A percentile compares a stretch with the other conserved stretches of the same genome.
phyloP scores from a whole-genome alignment of 1,140 invertebrate species.

The Bombyx mandarina region DNA sequence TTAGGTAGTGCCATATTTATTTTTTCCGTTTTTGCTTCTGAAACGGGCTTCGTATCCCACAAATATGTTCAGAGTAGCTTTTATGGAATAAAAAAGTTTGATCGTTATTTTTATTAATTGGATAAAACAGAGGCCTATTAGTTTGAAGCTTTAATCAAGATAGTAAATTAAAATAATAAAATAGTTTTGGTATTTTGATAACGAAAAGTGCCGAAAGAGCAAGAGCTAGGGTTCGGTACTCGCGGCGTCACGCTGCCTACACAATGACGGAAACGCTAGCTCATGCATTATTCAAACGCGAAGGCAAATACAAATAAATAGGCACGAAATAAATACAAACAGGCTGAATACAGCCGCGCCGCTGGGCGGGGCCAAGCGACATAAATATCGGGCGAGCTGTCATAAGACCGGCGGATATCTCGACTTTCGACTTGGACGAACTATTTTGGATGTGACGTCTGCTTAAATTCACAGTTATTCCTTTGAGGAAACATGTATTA shows the following conservation, averaged over 20 bases:
- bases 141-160: no score
- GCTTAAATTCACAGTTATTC: conserved; percentile 10
- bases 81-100: no score
- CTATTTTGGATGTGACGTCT: conserved; percentile 49
- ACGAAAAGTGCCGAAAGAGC: conserved; percentile 17
- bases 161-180: neutral
- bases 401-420: conserved; percentile 55
- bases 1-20: no score
- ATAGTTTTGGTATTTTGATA: conserved; percentile 1
- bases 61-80: no score
- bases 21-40: no score
- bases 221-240: conserved; percentile 11
- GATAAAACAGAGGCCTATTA: no score
- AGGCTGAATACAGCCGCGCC: conserved; percentile 62
- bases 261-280: conserved; percentile 60
- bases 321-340: conserved; percentile 68
- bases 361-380: conserved; percentile 59
- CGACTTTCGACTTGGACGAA: conserved; percentile 14
- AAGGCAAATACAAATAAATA: conserved; percentile 69
- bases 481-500: conserved; percentile 1
- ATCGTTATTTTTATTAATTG: no score
- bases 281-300: conserved; percentile 68
- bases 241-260: conserved; percentile 66
- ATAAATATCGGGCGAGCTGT: conserved; percentile 62
- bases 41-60: no score